These are phyloP conservation scores for Panulirus ornatus DNA, from an alignment of 1,140 invertebrate genomes.

Conservation along the genomic window DNA sequence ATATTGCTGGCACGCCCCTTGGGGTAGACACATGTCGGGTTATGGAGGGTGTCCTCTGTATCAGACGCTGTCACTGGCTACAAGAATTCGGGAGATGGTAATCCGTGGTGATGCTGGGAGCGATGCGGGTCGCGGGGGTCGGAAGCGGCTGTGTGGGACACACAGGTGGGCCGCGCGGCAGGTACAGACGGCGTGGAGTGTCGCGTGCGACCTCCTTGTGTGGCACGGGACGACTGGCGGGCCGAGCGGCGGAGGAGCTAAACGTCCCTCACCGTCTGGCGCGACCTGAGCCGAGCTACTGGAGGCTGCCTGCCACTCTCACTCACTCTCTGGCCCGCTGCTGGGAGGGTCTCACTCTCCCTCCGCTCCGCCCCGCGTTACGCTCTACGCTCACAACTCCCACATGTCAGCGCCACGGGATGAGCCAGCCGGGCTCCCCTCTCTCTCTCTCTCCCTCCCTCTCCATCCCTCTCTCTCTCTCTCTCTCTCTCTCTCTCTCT, in stretches of 20 bases:
- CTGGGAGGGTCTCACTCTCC: too few species aligned
- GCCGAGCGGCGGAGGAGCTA: constrained; percentile 1
- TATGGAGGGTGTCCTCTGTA: not conserved
- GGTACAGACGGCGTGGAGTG: not conserved
- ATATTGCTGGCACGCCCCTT: not conserved
- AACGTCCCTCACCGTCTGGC: not conserved
- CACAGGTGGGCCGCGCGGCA: not conserved
- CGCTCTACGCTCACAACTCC: constrained; percentile 58
- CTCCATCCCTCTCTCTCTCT: constrained; percentile 21
- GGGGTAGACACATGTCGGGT: not conserved
- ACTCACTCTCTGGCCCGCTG: not conserved
- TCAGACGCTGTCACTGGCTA: not conserved
- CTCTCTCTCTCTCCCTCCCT: constrained; percentile 15
- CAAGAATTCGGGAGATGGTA: not conserved
- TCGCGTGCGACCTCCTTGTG: constrained; percentile 23
- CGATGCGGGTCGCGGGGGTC: too few species aligned
- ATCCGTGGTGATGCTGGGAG: not conserved
- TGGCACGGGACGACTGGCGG: constrained; percentile 8
- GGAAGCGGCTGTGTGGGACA: too few species aligned
- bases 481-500: too few species aligned
- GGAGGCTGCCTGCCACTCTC: constrained; percentile 13
- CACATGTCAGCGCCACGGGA: constrained; percentile 59
- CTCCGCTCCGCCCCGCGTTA: constrained; percentile 24
- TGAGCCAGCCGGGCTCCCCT: constrained; percentile 10
- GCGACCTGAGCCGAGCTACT: constrained; percentile 40